Percentiles rank a stretch among this genome's conserved stretches.
Conservation (phyloP, 2,113 vertebrate species). For the Scomber scombrus region DNA sequence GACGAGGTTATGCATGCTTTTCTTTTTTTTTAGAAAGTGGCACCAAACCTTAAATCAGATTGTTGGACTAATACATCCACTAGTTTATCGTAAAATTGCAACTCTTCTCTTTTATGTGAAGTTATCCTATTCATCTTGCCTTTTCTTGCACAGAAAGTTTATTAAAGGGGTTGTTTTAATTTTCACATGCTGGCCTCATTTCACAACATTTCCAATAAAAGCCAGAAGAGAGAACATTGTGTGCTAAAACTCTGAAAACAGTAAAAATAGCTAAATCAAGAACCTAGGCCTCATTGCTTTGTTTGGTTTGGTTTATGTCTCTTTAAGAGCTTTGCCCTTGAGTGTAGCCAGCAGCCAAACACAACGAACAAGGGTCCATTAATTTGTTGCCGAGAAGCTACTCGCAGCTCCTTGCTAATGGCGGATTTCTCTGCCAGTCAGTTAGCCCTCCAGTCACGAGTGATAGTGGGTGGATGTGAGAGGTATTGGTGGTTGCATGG, state of each 20-base stretch:
- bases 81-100: background rate
- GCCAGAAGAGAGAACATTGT: background rate
- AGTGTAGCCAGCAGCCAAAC: conserved; percentile 22
- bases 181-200: background rate
- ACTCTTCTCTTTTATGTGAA: conserved; percentile 10
- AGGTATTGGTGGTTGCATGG: background rate
- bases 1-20: no score
- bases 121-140: no score
- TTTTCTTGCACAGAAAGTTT: background rate
- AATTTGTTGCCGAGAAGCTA: conserved; percentile 43
- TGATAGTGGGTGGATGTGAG: conserved; percentile 44
- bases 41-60: background rate
- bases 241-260: background rate
- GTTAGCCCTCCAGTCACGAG: conserved; percentile 40
- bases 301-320: conserved; percentile 51
- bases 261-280: conserved; percentile 11
- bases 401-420: conserved; percentile 51
- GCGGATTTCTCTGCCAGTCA: conserved; percentile 42
- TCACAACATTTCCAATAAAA: background rate
- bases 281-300: conserved; percentile 24
- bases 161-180: background rate
- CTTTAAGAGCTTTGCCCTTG: conserved; percentile 40
- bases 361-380: conserved; percentile 59
- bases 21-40: no score
- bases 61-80: background rate